phyloP scores from a whole-genome alignment of 2,797 vertebrate species.

The Leuciscus waleckii region DNA sequence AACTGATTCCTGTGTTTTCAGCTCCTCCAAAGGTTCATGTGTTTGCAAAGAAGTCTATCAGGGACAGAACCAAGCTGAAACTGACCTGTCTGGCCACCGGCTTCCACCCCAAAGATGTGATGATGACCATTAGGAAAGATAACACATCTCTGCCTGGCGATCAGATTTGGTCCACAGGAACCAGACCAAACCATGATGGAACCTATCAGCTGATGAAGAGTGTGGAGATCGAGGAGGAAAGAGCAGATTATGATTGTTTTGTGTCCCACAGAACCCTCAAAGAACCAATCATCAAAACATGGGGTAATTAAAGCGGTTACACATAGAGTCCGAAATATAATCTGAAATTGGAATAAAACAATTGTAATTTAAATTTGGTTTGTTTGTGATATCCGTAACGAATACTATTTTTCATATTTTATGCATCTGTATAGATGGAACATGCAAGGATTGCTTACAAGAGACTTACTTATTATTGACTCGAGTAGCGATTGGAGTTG shows the following conservation, averaged over 20 bases:
- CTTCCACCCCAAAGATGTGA: slow-evolving; percentile 63
- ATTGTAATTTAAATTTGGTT: no score
- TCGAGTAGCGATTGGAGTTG: no score
- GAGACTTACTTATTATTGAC: no score
- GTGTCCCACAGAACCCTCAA: fast-evolving
- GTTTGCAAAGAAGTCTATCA: background rate
- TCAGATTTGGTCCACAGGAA: fast-evolving
- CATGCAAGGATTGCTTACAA: no score
- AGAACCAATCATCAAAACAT: fast-evolving
- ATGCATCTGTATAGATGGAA: no score
- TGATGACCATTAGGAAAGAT: slow-evolving; percentile 51
- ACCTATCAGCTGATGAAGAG: slow-evolving; percentile 65
- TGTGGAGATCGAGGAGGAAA: slow-evolving; percentile 59
- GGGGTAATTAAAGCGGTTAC: slow-evolving; percentile 61
- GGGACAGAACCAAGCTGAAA: fast-evolving
- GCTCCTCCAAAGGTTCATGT: slow-evolving; percentile 5
- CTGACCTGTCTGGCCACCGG: slow-evolving; percentile 72
- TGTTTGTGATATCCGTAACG: no score
- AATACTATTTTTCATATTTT: no score
- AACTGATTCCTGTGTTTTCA: slow-evolving; percentile 14
- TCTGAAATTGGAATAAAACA: background rate
- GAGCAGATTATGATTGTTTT: slow-evolving; percentile 50
- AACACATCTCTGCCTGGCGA: fast-evolving
- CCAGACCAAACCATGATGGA: slow-evolving; percentile 66
- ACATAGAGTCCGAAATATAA: background rate